Evolutionary conservation across 1,140 invertebrate species (phyloP).

Genomic region (Melanaphis sacchari): DNA sequence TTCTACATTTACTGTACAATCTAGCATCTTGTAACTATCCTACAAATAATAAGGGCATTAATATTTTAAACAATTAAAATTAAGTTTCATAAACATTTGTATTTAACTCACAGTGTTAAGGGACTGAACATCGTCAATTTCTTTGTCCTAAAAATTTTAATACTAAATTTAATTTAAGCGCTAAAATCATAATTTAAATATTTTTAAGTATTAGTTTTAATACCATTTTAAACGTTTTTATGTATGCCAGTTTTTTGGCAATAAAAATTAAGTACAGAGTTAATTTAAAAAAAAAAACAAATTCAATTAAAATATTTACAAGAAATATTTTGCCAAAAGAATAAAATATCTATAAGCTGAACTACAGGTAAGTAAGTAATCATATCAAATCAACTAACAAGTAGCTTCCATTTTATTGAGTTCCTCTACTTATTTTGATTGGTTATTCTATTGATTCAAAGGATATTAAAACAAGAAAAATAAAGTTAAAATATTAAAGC

Average conservation of each 20-base stretch:
- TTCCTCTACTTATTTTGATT: not conserved
- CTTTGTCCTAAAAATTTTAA: not conserved
- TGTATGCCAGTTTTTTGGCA: no score
- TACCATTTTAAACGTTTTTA: no score
- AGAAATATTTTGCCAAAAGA: not conserved
- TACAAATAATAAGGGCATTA: conserved; percentile 9
- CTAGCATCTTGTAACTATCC: not conserved
- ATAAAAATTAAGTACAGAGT: no score
- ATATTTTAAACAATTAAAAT: not conserved
- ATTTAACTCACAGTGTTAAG: not conserved
- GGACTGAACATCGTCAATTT: not conserved
- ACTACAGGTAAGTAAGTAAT: not conserved
- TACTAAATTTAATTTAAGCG: not conserved
- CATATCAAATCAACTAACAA: not conserved
- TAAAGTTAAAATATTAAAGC: not conserved
- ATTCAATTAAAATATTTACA: not conserved
- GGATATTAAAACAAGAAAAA: not conserved
- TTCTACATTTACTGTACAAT: conserved; percentile 40
- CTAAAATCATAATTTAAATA: not conserved
- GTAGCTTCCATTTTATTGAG: not conserved
- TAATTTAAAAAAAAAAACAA: no score
- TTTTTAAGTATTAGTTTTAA: not conserved
- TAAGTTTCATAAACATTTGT: not conserved
- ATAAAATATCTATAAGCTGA: not conserved
- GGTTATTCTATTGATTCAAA: not conserved